phyloP scores from a whole-genome alignment of 2,113 vertebrate genomes.

The Mustelus asterias region DNA sequence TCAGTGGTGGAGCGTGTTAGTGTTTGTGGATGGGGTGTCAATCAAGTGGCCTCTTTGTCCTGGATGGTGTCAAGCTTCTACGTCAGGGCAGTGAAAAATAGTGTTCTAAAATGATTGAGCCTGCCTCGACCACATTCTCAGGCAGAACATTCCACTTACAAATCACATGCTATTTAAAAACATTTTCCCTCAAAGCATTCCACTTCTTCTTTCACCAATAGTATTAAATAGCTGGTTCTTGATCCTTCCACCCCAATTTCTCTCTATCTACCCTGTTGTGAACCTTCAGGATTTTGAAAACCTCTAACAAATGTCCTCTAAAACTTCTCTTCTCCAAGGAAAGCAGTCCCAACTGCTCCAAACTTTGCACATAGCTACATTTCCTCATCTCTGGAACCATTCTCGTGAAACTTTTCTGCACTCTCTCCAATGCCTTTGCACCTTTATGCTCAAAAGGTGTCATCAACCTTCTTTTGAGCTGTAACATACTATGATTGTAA shows the following conservation, averaged over 20 bases:
- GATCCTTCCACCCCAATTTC: neutral
- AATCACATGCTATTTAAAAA: neutral
- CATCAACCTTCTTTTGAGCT: neutral
- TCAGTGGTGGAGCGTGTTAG: too few species aligned
- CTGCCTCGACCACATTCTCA: neutral
- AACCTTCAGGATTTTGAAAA: neutral
- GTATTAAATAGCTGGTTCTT: neutral
- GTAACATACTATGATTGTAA: neutral
- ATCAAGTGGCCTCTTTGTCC: too few species aligned
- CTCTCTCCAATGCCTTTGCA: neutral
- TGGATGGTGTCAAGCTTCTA: too few species aligned
- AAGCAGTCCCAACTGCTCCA: neutral
- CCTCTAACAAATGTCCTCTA: neutral
- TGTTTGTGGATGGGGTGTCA: too few species aligned
- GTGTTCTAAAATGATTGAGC: neutral
- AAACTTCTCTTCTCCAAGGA: neutral
- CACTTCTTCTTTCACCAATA: too few species aligned
- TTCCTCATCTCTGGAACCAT: neutral
- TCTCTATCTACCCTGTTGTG: neutral
- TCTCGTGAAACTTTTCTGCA: neutral
- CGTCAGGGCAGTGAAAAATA: too few species aligned
- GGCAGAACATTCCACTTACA: neutral
- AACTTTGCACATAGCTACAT: neutral
- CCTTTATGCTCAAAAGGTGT: neutral
- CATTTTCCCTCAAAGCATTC: neutral